These are phyloP conservation scores for Cyclophora albipunctata DNA, from an alignment of 2,888 invertebrate species.

Conservation along the genomic window DNA sequence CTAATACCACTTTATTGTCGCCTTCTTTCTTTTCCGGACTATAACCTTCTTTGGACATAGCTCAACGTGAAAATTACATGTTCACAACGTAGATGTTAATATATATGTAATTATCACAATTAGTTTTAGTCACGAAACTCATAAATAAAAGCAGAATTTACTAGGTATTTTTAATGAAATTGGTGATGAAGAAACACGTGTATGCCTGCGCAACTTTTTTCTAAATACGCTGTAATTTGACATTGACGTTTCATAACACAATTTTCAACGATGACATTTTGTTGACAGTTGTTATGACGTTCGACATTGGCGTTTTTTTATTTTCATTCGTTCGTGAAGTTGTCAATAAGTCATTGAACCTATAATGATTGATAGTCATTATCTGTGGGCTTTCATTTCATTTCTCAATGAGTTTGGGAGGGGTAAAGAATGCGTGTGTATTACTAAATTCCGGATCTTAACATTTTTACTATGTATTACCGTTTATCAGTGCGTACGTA, in stretches of 20 bases:
- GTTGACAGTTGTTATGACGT: background rate
- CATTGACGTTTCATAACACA: background rate
- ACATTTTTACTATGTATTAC: conserved; percentile 46
- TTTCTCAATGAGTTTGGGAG: conserved; percentile 70
- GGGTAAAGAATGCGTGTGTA: conserved; percentile 70
- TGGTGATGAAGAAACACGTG: background rate
- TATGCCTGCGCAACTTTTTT: background rate
- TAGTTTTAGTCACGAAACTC: no score
- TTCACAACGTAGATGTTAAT: conserved; percentile 2
- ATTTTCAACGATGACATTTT: background rate
- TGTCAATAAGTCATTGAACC: conserved; percentile 26
- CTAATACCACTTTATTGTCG: conserved; percentile 67
- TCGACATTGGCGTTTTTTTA: background rate
- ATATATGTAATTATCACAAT: background rate
- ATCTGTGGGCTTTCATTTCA: conserved; percentile 52
- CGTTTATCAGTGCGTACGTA: conserved; percentile 43
- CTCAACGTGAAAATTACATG: conserved; percentile 33
- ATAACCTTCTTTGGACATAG: conserved; percentile 72
- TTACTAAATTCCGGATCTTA: conserved; percentile 55
- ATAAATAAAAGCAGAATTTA: no score
- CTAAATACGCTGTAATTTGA: background rate
- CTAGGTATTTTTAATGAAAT: no score
- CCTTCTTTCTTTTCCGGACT: conserved; percentile 65
- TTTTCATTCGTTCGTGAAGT: conserved; percentile 11
- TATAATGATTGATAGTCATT: conserved; percentile 21